A percentile compares a stretch with the other conserved stretches of the same genome.
Conservation (phyloP, 2,888 invertebrate genomes). For the Coremacera marginata region DNA sequence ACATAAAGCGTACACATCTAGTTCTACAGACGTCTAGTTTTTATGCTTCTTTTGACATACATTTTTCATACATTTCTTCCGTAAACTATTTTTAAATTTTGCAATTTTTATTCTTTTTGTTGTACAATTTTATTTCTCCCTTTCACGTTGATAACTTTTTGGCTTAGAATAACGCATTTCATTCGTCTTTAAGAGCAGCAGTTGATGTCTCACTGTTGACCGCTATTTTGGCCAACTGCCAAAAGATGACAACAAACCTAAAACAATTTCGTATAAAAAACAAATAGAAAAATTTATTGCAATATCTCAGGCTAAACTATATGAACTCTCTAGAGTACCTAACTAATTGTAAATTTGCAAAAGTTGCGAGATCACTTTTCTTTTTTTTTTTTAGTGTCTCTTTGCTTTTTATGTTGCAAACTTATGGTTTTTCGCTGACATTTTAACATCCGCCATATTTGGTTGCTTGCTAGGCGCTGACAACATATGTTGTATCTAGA, state of each 20-base stretch:
- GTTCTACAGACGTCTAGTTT: too few relatives aligned
- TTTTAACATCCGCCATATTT: neutral
- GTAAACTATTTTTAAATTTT: neutral
- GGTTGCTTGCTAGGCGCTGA: neutral
- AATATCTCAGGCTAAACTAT: neutral
- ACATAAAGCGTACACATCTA: too few relatives aligned
- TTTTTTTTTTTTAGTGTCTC: neutral
- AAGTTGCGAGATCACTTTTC: neutral
- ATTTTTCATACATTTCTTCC: constrained; percentile 7
- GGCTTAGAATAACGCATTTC: neutral
- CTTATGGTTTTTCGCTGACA: neutral
- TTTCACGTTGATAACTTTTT: neutral
- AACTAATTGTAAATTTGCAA: neutral
- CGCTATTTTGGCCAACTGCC: constrained; percentile 18
- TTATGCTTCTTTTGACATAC: neutral
- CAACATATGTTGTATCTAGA: neutral
- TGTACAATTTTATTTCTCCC: neutral
- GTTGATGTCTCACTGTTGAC: constrained; percentile 11
- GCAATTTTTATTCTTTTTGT: neutral
- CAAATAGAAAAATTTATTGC: neutral
- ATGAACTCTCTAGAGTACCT: neutral
- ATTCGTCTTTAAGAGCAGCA: neutral
- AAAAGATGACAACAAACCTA: neutral
- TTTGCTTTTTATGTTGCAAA: neutral
- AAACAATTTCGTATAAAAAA: neutral